These are phyloP conservation scores for Muscina levida DNA, from an alignment of 2,888 invertebrate species.

Conservation along the genomic window DNA sequence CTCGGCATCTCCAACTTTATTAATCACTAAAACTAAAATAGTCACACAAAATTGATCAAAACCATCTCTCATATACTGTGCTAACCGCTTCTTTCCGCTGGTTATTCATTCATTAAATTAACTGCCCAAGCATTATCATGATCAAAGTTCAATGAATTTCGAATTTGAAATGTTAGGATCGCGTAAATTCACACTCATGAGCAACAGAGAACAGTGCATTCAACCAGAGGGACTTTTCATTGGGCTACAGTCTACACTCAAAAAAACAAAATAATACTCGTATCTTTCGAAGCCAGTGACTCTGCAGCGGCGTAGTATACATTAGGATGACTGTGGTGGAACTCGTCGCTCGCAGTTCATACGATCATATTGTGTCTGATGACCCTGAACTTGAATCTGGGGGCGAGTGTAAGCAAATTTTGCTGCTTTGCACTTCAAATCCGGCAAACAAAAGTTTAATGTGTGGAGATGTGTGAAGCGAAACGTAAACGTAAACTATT, in stretches of 20 bases:
- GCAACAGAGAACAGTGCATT: constrained; percentile 4
- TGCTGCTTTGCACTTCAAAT: constrained; percentile 37
- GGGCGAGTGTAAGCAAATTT: constrained; percentile 35
- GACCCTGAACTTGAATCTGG: constrained; percentile 58
- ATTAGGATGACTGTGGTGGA: too few relatives aligned
- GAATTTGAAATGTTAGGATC: background rate
- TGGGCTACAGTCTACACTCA: background rate
- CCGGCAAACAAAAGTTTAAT: constrained; percentile 4
- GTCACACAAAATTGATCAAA: too few relatives aligned
- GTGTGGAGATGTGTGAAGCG: background rate
- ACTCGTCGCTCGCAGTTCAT: too few relatives aligned
- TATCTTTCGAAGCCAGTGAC: background rate
- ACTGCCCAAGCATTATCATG: background rate
- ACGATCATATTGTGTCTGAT: constrained; percentile 7
- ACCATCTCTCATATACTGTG: too few relatives aligned
- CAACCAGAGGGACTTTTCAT: constrained; percentile 12
- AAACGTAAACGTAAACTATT: constrained; percentile 26
- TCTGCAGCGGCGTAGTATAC: too few relatives aligned
- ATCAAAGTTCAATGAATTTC: background rate
- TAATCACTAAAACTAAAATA: too few relatives aligned
- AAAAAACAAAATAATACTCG: background rate
- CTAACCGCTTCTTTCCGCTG: too few relatives aligned
- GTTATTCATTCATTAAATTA: too few relatives aligned
- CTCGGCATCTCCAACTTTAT: too few relatives aligned
- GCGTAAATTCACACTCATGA: background rate